Evolutionary conservation across 2,797 vertebrate genomes (phyloP).

Genomic region (Chromis chromis): DNA sequence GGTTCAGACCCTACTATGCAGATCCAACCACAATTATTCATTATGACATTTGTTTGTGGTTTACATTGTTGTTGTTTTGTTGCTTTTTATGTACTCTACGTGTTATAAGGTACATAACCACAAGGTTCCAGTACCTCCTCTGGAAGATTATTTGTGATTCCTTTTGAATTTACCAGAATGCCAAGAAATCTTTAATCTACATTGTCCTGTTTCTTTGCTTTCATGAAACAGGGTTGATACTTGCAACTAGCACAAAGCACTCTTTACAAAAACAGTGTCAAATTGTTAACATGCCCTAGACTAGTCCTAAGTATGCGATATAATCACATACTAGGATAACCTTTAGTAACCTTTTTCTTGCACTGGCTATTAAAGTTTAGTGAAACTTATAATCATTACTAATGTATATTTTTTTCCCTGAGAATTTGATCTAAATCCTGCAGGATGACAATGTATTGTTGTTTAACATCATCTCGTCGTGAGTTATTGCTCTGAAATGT

Average conservation of each 20-base stretch:
- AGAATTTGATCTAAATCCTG: slow-evolving; percentile 23
- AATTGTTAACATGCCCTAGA: slow-evolving; percentile 29
- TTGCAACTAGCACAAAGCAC: slow-evolving; percentile 40
- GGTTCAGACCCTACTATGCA: slow-evolving; percentile 41
- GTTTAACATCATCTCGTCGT: slow-evolving; percentile 15
- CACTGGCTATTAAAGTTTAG: slow-evolving; percentile 45
- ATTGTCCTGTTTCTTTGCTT: slow-evolving; percentile 15
- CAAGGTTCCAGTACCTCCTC: slow-evolving; percentile 17
- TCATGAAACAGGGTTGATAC: slow-evolving; percentile 10
- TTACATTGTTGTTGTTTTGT: slow-evolving; percentile 36
- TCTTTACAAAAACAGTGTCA: slow-evolving; percentile 33
- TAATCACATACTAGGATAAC: slow-evolving; percentile 18
- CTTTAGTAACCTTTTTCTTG: slow-evolving; percentile 24
- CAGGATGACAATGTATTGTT: slow-evolving; percentile 30
- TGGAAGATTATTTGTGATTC: slow-evolving; percentile 8
- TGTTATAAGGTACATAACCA: slow-evolving; percentile 48
- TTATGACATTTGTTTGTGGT: slow-evolving; percentile 47
- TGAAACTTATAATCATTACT: slow-evolving; percentile 12
- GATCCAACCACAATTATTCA: slow-evolving; percentile 36
- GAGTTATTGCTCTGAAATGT: slow-evolving; percentile 36
- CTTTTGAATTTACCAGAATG: slow-evolving; percentile 32
- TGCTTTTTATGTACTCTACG: slow-evolving; percentile 38
- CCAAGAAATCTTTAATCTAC: slow-evolving; percentile 1
- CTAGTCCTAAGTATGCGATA: slow-evolving; percentile 45
- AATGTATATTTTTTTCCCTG: neutral